Evolutionary conservation across 2,113 vertebrate species (phyloP), one percentile per base, ranked within the genome.

Genomic region (Chionodraco myersi): DNA sequence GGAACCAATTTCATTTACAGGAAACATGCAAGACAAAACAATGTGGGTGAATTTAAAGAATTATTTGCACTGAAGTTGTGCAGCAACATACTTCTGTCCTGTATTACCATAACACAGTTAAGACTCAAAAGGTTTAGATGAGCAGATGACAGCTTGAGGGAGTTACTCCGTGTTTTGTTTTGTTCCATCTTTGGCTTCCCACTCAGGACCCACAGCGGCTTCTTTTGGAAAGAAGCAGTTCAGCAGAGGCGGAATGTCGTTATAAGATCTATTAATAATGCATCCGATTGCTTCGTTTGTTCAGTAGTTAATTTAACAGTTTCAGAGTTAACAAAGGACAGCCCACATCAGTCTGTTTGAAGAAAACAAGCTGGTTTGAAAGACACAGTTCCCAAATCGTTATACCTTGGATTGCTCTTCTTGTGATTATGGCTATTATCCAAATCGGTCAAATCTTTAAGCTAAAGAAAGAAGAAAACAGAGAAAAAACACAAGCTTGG

Each of bases 191-290:
- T 62, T 52, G 34, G 49, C 56, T 88, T 76, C 66, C 3, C 59
- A 56, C 66, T 66, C 30, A 41, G 52, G 41, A 82, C 80, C 78
- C 75, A 15, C 63, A 6, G 76, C 4, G 41, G 74, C 63, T 71
- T 75, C 72, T 75, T 84, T 82, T 75, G 56, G 67, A 81, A 52
- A 80, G 34, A n/a, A 73, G 54, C 36, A 77, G 41, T 74, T 71
- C 13, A 16, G 60, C 76, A 76, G 44, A 77, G 47, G 72, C n/a
- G 7, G 45, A 76, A 75, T 66, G 62, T 80, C 30, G 30, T 66
- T 87, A 80, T 83, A 72, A 72, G 77, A 30, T 48, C 5, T 21
- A 83, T 90, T 81, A 92, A 91, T 92, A 88, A 92, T 86, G 30
- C 47, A 84, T 80, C 26, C 51, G 61, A 77, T 77, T 75, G 9